These are phyloP conservation scores for Falco berigora DNA, from an alignment of 2,797 vertebrate species.

Conservation along the genomic window DNA sequence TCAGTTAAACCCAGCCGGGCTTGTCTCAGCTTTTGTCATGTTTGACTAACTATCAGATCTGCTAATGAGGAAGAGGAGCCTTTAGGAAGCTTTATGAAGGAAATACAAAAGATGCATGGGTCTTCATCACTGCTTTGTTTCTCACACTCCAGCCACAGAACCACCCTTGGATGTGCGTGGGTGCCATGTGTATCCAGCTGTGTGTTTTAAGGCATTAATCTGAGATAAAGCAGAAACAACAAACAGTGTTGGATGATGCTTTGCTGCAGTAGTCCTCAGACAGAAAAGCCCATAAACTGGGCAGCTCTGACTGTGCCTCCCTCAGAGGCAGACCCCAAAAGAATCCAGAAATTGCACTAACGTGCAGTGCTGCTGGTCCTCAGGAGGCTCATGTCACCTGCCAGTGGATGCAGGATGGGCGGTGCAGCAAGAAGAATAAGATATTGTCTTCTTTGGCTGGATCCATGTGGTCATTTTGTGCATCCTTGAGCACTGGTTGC, in stretches of 20 bases:
- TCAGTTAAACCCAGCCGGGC: background rate
- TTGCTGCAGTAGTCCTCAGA: background rate
- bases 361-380: background rate
- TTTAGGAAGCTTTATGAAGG: background rate
- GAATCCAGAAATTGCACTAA: background rate
- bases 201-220: conserved; percentile 29
- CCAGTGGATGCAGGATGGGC: background rate
- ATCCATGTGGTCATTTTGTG: background rate
- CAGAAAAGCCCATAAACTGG: background rate
- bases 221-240: background rate
- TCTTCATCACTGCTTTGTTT: conserved; percentile 20
- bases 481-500: background rate
- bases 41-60: background rate
- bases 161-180: background rate
- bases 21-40: background rate
- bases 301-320: background rate
- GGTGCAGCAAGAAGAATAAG: background rate
- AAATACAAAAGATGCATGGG: background rate
- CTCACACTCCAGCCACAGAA: background rate
- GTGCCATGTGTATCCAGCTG: conserved; percentile 37
- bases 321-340: background rate
- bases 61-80: background rate
- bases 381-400: background rate
- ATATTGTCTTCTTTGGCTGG: background rate
- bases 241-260: background rate